Base-by-base conservation (phyloP, 2,888 invertebrate genomes). In the Horisme vitalbata region DNA sequence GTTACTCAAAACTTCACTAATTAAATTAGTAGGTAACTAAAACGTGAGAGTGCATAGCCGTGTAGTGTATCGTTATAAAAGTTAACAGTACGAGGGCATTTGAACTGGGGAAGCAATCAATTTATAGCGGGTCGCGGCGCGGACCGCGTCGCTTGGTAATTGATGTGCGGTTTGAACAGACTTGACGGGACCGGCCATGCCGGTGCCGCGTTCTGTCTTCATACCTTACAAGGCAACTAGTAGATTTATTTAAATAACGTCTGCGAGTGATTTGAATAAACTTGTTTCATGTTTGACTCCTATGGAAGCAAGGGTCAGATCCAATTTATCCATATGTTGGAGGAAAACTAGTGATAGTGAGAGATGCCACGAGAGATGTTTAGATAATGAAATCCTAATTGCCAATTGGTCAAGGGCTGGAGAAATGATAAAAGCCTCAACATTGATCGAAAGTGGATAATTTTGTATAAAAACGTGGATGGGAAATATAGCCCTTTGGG, bases 71-170 rank as follows among this genome's bases (percentile, higher is more conserved):
- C 37, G 47, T 41, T 45, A 37, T 44, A 55, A 50, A 57, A 54
- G 47, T 48, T 47, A 50, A 49, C 43, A 56, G 62, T 68, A 68
- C 64, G 63, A 61, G 66, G 64, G 61, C 68, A 68, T 67, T 71
- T 62, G 65, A 53, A 57, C 61, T 59, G 67, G 73, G 72, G 77
- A 79, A 75, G 78, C 75, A 74, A 79, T 82, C 82, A 81, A 82
- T 83, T 83, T 76, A 76, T 76, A 78, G 79, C 75, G 76, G 75
- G 59, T 62, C 67, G 70, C 68, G 65, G 46, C 39, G 38, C 72
- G 75, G 72, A 59, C 60, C 65, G 69, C 68, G 64, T 65, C 66
- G 68, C 61, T 59, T 57, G 50, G 75, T 78, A 81, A 83, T 80
- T 77, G 83, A 83, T 82, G 79, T 78, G 80, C 78, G 80, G 67